phyloP scores from a whole-genome alignment of 2,797 vertebrate genomes.

The Austrolebias charrua region DNA sequence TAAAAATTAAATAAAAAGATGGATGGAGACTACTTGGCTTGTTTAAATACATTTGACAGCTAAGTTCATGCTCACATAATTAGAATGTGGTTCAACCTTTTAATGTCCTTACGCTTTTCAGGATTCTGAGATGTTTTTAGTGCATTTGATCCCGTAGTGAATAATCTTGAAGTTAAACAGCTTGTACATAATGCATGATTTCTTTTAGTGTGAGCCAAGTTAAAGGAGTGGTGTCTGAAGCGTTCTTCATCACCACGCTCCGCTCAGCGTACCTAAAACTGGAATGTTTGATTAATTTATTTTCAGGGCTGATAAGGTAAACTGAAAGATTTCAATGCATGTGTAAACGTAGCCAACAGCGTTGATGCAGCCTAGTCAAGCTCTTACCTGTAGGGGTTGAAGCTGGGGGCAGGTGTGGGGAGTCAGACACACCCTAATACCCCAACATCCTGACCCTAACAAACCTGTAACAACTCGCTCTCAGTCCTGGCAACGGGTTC shows the following conservation, averaged over 20 bases:
- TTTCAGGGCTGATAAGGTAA: conserved; percentile 33
- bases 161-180: conserved; percentile 39
- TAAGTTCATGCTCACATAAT: too few species aligned
- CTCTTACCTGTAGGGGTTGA: conserved; percentile 68
- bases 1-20: too few species aligned
- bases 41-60: too few species aligned
- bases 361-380: conserved; percentile 59
- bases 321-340: conserved; percentile 47
- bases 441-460: conserved; percentile 79
- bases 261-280: conserved; percentile 1
- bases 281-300: conserved; percentile 48
- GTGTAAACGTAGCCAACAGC: conserved; percentile 69
- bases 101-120: too few species aligned
- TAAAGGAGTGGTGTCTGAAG: conserved; percentile 54
- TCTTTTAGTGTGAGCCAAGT: conserved; percentile 40
- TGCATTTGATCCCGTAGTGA: conserved; percentile 8
- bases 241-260: conserved; percentile 1
- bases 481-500: conserved; percentile 72
- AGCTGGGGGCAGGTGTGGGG: conserved; percentile 65
- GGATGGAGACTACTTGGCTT: too few species aligned
- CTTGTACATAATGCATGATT: conserved; percentile 58
- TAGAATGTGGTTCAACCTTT: too few species aligned
- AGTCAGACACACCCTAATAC: conserved; percentile 84
- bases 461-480: conserved; percentile 86
- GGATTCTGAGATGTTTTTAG: too few species aligned